These are phyloP conservation scores for Gorsachius goisagi DNA, from an alignment of 2,113 vertebrate species.

Conservation along the genomic window DNA sequence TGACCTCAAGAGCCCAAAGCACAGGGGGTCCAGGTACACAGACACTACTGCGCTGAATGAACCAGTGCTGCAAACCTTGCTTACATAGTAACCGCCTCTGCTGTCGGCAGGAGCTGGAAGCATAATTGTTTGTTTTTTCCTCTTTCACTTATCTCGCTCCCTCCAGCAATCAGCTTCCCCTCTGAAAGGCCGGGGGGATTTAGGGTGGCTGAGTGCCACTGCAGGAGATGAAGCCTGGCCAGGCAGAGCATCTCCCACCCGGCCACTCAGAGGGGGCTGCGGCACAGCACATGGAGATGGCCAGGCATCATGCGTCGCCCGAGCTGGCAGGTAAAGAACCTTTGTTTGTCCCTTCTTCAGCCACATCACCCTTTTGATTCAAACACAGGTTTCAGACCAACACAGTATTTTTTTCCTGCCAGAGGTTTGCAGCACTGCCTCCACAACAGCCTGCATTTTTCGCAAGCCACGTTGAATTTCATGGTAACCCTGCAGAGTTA, in stretches of 20 bases:
- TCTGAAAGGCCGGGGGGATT: background rate
- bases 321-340: background rate
- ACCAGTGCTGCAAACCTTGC: background rate
- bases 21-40: background rate
- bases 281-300: fast-evolving
- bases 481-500: background rate
- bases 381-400: background rate
- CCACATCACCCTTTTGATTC: background rate
- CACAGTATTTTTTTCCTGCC: background rate
- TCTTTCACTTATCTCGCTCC: background rate
- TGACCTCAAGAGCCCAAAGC: background rate
- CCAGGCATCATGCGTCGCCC: fast-evolving
- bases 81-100: background rate
- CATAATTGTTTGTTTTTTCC: background rate
- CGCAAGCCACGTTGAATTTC: background rate
- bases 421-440: background rate
- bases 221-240: background rate
- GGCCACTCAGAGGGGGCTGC: background rate
- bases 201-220: background rate
- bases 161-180: background rate
- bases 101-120: background rate
- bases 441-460: background rate
- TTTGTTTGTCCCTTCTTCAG: background rate
- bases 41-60: background rate
- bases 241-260: background rate